Conservation (phyloP, 92 coral and sea anemone species). For the Heteractis magnifica region DNA sequence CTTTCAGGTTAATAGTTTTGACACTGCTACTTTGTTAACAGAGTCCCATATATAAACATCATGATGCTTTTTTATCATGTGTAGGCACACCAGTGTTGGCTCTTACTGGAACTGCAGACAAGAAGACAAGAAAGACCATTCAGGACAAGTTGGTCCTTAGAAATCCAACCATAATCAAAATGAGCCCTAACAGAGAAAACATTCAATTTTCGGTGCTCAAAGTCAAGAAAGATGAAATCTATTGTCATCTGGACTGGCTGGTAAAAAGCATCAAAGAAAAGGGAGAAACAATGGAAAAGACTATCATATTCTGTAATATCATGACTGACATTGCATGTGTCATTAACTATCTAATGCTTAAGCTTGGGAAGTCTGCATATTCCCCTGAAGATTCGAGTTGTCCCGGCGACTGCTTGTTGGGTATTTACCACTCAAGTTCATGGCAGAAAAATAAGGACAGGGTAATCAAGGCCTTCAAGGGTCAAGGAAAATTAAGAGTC, state of each 20-base stretch:
- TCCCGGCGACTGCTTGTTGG: conserved; percentile 2
- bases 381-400: not conserved
- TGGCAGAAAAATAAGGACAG: conserved; percentile 34
- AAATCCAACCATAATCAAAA: conserved; percentile 14
- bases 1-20: not conserved
- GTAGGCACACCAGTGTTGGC: conserved; percentile 46
- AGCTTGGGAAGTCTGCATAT: conserved; percentile 47
- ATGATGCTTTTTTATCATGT: not conserved
- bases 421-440: conserved; percentile 46
- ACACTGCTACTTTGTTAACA: not conserved
- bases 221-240: not conserved
- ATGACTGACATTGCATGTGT: conserved; percentile 54
- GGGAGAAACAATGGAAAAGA: conserved; percentile 30
- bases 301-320: conserved; percentile 47
- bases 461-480: conserved; percentile 25
- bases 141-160: conserved; percentile 5
- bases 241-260: conserved; percentile 31
- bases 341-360: conserved; percentile 44
- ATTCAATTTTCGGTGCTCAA: conserved; percentile 38
- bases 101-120: conserved; percentile 53
- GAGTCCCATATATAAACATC: not conserved
- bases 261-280: conserved; percentile 9
- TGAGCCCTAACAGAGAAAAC: conserved; percentile 47
- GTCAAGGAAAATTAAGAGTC: conserved; percentile 30
- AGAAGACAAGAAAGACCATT: conserved; percentile 21